Evolutionary conservation across 64 coral and sea anemone genomes (phyloP), one percentile per base, ranked within the genome.

Genomic region (Dendronephthya gigantea): DNA sequence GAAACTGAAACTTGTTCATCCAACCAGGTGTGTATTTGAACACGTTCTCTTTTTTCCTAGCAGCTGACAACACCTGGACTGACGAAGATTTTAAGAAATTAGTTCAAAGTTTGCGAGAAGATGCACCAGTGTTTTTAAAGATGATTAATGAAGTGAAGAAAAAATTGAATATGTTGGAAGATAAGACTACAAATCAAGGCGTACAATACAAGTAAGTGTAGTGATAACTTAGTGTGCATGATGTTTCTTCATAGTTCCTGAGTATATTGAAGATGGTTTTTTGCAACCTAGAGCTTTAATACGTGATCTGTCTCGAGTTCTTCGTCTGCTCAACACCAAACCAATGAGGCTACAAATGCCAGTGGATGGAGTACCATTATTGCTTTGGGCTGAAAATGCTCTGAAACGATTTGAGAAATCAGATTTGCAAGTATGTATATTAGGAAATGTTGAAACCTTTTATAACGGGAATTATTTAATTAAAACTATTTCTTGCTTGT

Each of bases 361-460:
- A 5, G 19, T 30, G 6, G 58, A 66, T 66, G 58, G 58, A 5
- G 58, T 66, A 3, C 58, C 58, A n/a, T 17, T 66, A 5, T 66
- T 66, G 22, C 58, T 66, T 22, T 66, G 58, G 58, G 58, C 58
- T n/a, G 58, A 66, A 66, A 66, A 66, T 66, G 58, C 58, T n/a
- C 58, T 66, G 58, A 66, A 66, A 15, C 19, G 58, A 66, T 66
- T 66, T 4, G 58, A 66, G 29, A n/a, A 66, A 7, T 5, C 19
- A 66, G 58, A 66, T 22, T 66, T 66, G 22, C 58, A 66, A 17
- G 58, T 66, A 7, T 15, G 58, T 66, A 45, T 45, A 45, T 45
- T 45, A 11, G 11, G 41, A 45, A 45, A 45, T 45, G 41, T 45
- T 6, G 41, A n/a, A n/a, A n/a, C n/a, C n/a, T n/a, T n/a, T n/a